Conservation (phyloP, 2,888 invertebrate species). For the Sepioteuthis lessoniana region DNA sequence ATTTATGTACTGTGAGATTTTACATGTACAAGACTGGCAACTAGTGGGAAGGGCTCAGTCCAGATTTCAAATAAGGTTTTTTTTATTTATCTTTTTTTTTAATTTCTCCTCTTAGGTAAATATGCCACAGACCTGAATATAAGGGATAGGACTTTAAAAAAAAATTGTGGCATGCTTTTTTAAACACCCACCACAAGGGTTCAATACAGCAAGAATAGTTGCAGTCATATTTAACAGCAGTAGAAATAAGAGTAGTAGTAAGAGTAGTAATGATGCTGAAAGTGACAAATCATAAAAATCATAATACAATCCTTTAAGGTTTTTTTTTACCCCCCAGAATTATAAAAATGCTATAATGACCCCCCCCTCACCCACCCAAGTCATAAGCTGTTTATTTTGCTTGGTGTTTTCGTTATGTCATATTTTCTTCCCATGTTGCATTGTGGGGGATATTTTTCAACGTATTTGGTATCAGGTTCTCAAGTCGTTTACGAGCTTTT, state of each 20-base stretch:
- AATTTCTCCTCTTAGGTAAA: not conserved
- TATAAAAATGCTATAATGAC: not conserved
- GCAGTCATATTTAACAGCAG: not conserved
- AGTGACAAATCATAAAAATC: not conserved
- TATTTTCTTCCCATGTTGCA: conserved; percentile 53
- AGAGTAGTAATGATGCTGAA: not conserved
- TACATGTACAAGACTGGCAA: not conserved
- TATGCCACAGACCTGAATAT: not conserved
- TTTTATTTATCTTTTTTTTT: not conserved
- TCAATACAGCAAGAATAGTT: not conserved
- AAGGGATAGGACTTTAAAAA: not conserved
- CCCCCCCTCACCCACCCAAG: not conserved
- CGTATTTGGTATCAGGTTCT: conserved; percentile 72
- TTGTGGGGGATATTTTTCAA: conserved; percentile 55
- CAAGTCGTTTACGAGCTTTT: conserved; percentile 77
- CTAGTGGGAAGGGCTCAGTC: not conserved
- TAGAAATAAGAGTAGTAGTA: not conserved
- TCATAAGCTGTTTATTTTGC: not conserved
- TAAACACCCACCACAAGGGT: not conserved
- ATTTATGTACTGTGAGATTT: not conserved
- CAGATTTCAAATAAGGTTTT: not conserved
- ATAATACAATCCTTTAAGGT: not conserved
- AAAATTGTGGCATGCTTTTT: not conserved
- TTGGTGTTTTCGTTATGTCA: conserved; percentile 49
- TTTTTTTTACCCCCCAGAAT: no score